Evolutionary conservation across 2,113 vertebrate genomes (phyloP).

Genomic region (Cranoglanis bouderius): DNA sequence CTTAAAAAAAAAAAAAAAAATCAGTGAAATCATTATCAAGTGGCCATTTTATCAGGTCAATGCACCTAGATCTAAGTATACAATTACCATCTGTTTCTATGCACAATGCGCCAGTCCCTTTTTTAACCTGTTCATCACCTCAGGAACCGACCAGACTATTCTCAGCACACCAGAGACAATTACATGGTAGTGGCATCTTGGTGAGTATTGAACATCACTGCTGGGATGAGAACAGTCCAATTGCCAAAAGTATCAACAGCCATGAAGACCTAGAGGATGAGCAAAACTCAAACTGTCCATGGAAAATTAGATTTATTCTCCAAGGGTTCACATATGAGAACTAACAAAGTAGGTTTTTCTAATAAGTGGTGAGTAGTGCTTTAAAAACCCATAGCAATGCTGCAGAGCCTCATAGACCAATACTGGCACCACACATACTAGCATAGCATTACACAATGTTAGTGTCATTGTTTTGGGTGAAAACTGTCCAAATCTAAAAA

Average conservation of each 20-base stretch:
- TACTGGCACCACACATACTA: background rate
- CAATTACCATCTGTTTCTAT: background rate
- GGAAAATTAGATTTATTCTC: background rate
- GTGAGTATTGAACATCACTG: background rate
- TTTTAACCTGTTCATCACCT: background rate
- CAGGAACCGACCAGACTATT: background rate
- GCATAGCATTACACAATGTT: background rate
- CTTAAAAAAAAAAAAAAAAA: no score
- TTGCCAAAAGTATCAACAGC: background rate
- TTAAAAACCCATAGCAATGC: background rate
- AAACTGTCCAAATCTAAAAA: background rate
- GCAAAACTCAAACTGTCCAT: background rate
- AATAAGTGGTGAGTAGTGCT: background rate
- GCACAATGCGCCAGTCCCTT: background rate
- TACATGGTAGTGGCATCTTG: background rate
- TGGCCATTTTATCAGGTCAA: background rate
- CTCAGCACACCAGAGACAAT: background rate
- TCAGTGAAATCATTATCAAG: background rate
- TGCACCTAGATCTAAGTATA: background rate
- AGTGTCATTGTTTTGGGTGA: background rate
- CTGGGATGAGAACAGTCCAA: background rate
- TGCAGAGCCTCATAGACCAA: no score
- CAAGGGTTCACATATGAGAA: background rate
- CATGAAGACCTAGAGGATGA: background rate
- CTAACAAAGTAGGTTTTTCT: background rate